phyloP scores from a whole-genome alignment of 1,140 invertebrate genomes.

The Bombus polaris region DNA sequence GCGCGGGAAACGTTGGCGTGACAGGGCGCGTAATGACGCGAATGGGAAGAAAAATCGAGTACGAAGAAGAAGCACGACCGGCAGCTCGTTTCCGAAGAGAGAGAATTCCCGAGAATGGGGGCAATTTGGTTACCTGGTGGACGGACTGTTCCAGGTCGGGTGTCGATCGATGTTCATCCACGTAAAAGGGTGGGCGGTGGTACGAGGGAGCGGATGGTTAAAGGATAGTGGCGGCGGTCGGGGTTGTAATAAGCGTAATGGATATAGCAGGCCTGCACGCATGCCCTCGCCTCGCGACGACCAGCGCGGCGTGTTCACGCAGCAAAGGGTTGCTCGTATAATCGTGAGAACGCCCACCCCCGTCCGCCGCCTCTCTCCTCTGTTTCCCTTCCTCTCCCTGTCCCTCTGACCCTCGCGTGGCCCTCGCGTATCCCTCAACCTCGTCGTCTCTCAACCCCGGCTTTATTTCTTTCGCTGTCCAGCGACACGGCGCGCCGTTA shows the following conservation, averaged over 20 bases:
- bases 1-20: too few species aligned
- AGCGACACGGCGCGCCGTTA: conserved; percentile 39
- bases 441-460: background rate
- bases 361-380: background rate
- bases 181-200: conserved; percentile 80
- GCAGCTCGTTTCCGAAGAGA: conserved; percentile 9
- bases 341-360: conserved; percentile 65
- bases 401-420: background rate
- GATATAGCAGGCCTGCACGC: conserved; percentile 69
- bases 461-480: conserved; percentile 50
- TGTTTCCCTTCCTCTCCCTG: background rate
- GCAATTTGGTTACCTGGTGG: conserved; percentile 70
- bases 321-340: conserved; percentile 69
- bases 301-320: conserved; percentile 61
- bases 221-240: conserved; percentile 66
- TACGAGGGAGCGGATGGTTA: conserved; percentile 72
- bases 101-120: conserved; percentile 53
- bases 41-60: conserved; percentile 26
- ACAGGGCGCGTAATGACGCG: background rate
- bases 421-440: background rate
- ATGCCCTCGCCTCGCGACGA: conserved; percentile 64
- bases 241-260: conserved; percentile 74
- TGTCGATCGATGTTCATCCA: conserved; percentile 81
- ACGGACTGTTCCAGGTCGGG: conserved; percentile 72
- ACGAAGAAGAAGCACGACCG: background rate